phyloP scores from a whole-genome alignment of 1,140 invertebrate species.

The Drosophila kepulauana region DNA sequence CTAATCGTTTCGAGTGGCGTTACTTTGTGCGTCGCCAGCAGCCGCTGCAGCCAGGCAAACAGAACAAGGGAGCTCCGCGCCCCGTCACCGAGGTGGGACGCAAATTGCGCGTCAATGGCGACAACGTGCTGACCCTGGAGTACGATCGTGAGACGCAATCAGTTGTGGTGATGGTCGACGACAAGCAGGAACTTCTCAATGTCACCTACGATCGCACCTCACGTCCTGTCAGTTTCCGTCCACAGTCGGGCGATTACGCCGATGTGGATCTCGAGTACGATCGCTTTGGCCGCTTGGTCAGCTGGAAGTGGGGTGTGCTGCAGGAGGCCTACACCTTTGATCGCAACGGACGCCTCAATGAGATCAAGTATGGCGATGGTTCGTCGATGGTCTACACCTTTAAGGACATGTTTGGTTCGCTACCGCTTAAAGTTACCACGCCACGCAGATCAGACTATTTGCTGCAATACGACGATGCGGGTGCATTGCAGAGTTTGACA shows the following conservation, averaged over 20 bases:
- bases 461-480: constrained; percentile 95
- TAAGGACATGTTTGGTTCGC: constrained; percentile 93
- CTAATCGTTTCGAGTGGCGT: constrained; percentile 97
- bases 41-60: constrained; percentile 86
- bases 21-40: constrained; percentile 92
- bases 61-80: constrained; percentile 87
- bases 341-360: constrained; percentile 92
- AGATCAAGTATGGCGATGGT: constrained; percentile 95
- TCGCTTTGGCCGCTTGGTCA: constrained; percentile 94
- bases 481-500: constrained; percentile 94
- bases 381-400: constrained; percentile 94
- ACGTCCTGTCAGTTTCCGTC: constrained; percentile 94
- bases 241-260: constrained; percentile 93
- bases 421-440: constrained; percentile 96
- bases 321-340: constrained; percentile 96
- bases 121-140: constrained; percentile 95
- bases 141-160: constrained; percentile 96
- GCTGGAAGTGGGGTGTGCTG: constrained; percentile 96
- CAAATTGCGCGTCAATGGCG: constrained; percentile 94
- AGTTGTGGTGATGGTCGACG: constrained; percentile 95
- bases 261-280: constrained; percentile 97
- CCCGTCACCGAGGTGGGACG: constrained; percentile 92
- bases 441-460: constrained; percentile 96
- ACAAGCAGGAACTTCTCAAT: constrained; percentile 94
- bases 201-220: constrained; percentile 97